Conservation (phyloP, 2,888 invertebrate species). For the Lordiphosa fenestrarum region DNA sequence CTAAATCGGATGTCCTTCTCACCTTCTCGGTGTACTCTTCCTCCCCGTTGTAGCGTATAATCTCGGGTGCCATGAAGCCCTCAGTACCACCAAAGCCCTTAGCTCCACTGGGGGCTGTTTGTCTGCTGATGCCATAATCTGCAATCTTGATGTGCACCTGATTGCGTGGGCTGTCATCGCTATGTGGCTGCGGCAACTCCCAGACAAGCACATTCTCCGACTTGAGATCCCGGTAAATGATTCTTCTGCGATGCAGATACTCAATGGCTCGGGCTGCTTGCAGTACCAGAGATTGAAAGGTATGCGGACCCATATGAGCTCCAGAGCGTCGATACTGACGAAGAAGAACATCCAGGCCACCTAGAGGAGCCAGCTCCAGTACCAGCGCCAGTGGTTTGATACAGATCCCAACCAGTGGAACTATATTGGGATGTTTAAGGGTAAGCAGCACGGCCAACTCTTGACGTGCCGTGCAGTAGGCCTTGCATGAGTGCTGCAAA, state of each 20-base stretch:
- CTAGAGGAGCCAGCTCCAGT: slow-evolving; percentile 93
- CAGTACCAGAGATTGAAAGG: slow-evolving; percentile 90
- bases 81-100: slow-evolving; percentile 99
- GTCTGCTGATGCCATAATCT: slow-evolving; percentile 96
- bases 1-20: neutral
- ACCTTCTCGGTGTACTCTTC: slow-evolving; percentile 99
- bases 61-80: slow-evolving; percentile 99
- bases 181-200: slow-evolving; percentile 91
- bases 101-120: slow-evolving; percentile 93
- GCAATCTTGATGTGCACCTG: slow-evolving; percentile 95
- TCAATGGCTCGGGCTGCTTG: slow-evolving; percentile 97
- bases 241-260: slow-evolving; percentile 94
- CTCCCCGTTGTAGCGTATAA: slow-evolving; percentile 98
- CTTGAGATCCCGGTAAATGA: slow-evolving; percentile 91
- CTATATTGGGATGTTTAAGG: slow-evolving; percentile 94
- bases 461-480: slow-evolving; percentile 97
- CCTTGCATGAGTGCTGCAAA: slow-evolving; percentile 94
- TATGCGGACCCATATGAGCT: slow-evolving; percentile 88
- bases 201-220: slow-evolving; percentile 99
- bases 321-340: slow-evolving; percentile 93
- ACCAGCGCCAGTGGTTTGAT: slow-evolving; percentile 93
- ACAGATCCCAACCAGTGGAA: slow-evolving; percentile 94
- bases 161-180: slow-evolving; percentile 84
- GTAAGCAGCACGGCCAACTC: slow-evolving; percentile 93
- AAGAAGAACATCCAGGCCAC: slow-evolving; percentile 91